Percentiles rank a stretch among this genome's conserved stretches.
Conservation (phyloP, 2,113 vertebrate genomes). For the Apistogramma diplotaenia region DNA sequence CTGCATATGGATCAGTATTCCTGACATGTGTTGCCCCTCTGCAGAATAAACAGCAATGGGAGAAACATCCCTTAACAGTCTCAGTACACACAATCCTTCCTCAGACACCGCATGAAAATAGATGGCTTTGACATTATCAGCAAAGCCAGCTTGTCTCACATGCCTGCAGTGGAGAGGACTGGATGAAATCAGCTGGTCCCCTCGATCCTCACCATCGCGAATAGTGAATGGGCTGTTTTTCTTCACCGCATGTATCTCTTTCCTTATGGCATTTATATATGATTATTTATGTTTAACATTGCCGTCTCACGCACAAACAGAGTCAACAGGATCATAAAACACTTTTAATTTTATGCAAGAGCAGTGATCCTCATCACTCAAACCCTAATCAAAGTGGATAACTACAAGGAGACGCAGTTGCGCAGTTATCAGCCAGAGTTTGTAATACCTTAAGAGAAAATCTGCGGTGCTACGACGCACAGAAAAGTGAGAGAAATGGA, state of each 20-base stretch:
- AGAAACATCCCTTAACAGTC: slow-evolving; percentile 64
- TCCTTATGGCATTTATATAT: background rate
- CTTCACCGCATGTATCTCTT: slow-evolving; percentile 27
- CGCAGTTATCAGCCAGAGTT: slow-evolving; percentile 29
- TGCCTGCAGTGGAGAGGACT: slow-evolving; percentile 60
- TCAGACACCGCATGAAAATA: slow-evolving; percentile 69
- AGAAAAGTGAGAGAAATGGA: slow-evolving; percentile 48
- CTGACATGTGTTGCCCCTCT: slow-evolving; percentile 67
- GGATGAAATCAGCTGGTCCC: slow-evolving; percentile 57
- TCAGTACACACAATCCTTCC: slow-evolving; percentile 61
- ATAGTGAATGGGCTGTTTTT: slow-evolving; percentile 45
- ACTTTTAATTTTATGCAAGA: slow-evolving; percentile 7
- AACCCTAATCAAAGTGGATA: slow-evolving; percentile 47
- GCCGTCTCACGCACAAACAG: background rate
- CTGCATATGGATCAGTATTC: slow-evolving; percentile 70
- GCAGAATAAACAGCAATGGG: slow-evolving; percentile 70
- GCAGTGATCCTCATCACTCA: slow-evolving; percentile 17
- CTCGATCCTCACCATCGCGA: slow-evolving; percentile 7
- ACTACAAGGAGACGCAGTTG: slow-evolving; percentile 33
- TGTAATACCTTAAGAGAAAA: slow-evolving; percentile 38
- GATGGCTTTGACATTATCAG: slow-evolving; percentile 78
- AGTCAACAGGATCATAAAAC: background rate
- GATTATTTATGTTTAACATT: slow-evolving; percentile 21
- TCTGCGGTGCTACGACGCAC: slow-evolving; percentile 11
- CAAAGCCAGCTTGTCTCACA: slow-evolving; percentile 72